Evolutionary conservation across 1,140 invertebrate genomes (phyloP).

Genomic region (Bombus difficillimus): DNA sequence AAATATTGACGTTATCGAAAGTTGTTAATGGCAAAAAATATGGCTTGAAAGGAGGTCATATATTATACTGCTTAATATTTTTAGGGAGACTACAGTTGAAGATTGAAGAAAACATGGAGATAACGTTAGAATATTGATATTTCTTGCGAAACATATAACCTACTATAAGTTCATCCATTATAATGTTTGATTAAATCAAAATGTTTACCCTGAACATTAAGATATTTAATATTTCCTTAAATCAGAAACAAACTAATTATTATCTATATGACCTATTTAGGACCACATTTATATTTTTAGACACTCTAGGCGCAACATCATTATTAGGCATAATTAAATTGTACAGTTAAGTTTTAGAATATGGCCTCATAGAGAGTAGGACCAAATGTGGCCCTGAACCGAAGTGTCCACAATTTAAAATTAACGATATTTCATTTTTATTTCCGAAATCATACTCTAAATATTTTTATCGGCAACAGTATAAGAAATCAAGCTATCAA

Average conservation of each 20-base stretch:
- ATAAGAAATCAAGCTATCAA: background rate
- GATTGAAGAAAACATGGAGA: background rate
- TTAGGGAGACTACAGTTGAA: background rate
- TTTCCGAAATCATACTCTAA: background rate
- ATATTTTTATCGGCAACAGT: background rate
- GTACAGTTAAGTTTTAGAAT: too few species aligned
- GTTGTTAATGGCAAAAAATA: background rate
- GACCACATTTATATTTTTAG: too few species aligned
- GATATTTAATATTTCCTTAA: background rate
- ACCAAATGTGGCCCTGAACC: too few species aligned
- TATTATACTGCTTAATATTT: background rate
- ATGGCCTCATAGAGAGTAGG: too few species aligned
- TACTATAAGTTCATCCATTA: background rate
- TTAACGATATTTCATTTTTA: background rate
- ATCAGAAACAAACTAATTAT: background rate
- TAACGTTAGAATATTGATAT: background rate
- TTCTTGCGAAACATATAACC: background rate
- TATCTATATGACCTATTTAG: too few species aligned
- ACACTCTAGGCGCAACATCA: too few species aligned
- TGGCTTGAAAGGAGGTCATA: background rate
- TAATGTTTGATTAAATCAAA: background rate
- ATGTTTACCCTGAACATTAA: background rate
- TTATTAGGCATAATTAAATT: too few species aligned
- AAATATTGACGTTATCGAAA: constrained; percentile 41
- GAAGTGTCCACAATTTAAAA: background rate